Evolutionary conservation across 1,140 invertebrate species (phyloP).

Genomic region (Chrysopa pallens): DNA sequence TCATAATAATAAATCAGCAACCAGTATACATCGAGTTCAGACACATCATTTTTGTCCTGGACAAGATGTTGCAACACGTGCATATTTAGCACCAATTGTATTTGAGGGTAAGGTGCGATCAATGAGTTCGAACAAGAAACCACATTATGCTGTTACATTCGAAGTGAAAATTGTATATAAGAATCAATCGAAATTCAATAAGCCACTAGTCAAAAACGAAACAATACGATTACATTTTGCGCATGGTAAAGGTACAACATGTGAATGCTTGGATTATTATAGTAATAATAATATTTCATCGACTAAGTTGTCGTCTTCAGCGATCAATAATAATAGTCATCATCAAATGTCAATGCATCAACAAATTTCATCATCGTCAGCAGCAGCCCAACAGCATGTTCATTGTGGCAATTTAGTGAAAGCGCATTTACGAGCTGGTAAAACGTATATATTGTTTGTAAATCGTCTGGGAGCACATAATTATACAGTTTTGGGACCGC

Average conservation of each 20-base stretch:
- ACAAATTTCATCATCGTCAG: too few relatives aligned
- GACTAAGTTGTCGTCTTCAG: neutral
- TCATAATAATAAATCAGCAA: neutral
- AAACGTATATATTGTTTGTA: neutral
- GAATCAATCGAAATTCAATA: slow-evolving; percentile 27
- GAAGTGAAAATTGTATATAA: slow-evolving; percentile 42
- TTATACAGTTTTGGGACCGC: neutral
- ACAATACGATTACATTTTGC: neutral
- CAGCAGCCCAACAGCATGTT: too few relatives aligned
- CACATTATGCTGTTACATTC: slow-evolving; percentile 43
- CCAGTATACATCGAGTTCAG: slow-evolving; percentile 11
- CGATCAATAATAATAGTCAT: neutral
- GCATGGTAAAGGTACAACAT: neutral
- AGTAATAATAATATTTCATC: too few relatives aligned
- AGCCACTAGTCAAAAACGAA: slow-evolving; percentile 13
- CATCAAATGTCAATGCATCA: too few relatives aligned
- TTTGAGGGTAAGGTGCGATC: slow-evolving; percentile 45
- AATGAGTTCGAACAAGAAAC: slow-evolving; percentile 31
- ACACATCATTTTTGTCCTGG: slow-evolving; percentile 32
- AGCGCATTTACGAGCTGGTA: too few relatives aligned
- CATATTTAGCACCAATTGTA: slow-evolving; percentile 37
- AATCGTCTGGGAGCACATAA: neutral
- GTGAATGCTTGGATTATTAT: too few relatives aligned
- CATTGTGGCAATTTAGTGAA: too few relatives aligned
- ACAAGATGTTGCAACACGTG: slow-evolving; percentile 35